Evolutionary conservation across 1,140 invertebrate genomes (phyloP).

Genomic region (Orchestia grillus): DNA sequence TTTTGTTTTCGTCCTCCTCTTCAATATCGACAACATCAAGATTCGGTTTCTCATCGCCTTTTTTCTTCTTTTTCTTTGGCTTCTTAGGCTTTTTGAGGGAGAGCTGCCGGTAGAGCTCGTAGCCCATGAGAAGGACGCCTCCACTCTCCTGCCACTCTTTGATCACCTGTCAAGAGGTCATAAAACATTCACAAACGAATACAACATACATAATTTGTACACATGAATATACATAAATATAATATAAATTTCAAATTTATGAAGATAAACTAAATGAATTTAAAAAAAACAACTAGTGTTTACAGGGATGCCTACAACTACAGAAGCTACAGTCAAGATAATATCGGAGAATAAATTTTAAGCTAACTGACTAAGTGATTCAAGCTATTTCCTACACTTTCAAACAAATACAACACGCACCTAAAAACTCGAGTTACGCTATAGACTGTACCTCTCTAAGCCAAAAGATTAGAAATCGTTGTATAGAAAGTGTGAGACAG

Average conservation of each 20-base stretch:
- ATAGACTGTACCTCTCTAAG: background rate
- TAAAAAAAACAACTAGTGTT: no score
- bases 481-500: background rate
- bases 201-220: background rate
- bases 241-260: no score
- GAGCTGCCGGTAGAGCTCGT: constrained; percentile 93
- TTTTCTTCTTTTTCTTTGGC: constrained; percentile 71
- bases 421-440: background rate
- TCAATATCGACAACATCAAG: constrained; percentile 73
- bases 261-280: no score
- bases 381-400: no score
- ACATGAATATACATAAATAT: no score
- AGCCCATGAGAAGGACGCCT: constrained; percentile 96
- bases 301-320: no score
- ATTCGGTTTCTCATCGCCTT: constrained; percentile 72
- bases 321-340: no score
- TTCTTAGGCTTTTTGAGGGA: constrained; percentile 78
- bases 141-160: constrained; percentile 87
- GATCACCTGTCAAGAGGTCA: constrained; percentile 73
- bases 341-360: no score
- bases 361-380: no score
- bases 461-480: background rate
- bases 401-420: no score
- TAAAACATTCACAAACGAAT: background rate
- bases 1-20: constrained; percentile 85